Conservation (phyloP, 64 coral and sea anemone genomes). For the Catalaphyllia jardinei region DNA sequence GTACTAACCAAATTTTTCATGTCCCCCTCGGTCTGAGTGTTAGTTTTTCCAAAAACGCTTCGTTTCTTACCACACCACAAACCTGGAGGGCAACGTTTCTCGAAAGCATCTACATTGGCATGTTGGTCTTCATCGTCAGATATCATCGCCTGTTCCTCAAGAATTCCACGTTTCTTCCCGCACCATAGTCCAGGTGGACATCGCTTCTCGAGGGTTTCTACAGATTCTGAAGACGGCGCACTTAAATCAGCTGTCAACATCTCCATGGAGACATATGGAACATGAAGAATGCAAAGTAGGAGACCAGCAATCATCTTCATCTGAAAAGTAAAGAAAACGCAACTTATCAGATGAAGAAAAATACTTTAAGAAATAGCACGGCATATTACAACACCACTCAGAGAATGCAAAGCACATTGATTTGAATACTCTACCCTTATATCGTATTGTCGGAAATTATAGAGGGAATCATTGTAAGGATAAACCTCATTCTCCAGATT, state of each 20-base stretch:
- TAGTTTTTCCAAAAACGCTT: not conserved
- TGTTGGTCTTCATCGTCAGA: not conserved
- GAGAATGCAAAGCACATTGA: too few relatives aligned
- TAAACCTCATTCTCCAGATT: too few relatives aligned
- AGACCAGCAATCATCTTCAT: not conserved
- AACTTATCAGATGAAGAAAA: not conserved
- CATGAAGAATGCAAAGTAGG: not conserved
- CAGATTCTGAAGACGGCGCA: not conserved
- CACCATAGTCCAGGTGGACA: constrained; percentile 27
- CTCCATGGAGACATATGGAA: not conserved
- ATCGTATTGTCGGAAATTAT: too few relatives aligned
- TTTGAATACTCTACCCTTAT: too few relatives aligned
- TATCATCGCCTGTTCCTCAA: not conserved
- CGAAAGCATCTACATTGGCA: not conserved
- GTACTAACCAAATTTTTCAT: too few relatives aligned
- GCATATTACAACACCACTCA: too few relatives aligned
- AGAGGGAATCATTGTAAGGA: too few relatives aligned
- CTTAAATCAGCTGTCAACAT: not conserved
- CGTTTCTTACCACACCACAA: constrained; percentile 43
- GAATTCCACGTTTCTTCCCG: not conserved
- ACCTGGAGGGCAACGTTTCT: constrained; percentile 38
- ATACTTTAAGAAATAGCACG: too few relatives aligned
- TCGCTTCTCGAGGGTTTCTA: constrained; percentile 1
- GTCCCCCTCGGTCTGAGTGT: not conserved
- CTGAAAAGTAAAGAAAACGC: not conserved